These are phyloP conservation scores for Carduelis carduelis DNA, from an alignment of 2,797 vertebrate species.

Conservation along the genomic window DNA sequence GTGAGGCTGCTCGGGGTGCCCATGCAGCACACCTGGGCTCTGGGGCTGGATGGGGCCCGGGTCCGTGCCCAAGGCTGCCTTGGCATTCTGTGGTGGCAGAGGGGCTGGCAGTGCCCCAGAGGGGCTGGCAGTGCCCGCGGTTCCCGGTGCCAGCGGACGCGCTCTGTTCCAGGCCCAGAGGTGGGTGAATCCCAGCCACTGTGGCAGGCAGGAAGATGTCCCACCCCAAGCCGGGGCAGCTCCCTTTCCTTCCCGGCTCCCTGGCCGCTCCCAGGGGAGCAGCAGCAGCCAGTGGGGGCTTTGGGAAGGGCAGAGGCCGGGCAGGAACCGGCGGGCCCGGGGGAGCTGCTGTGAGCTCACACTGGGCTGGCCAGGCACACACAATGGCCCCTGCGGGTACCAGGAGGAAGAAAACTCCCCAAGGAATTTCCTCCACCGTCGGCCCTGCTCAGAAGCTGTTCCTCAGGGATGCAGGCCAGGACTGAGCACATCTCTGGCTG, in stretches of 20 bases:
- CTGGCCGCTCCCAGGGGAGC: background rate
- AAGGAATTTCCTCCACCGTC: background rate
- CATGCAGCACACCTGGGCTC: rapidly evolving
- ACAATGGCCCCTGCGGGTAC: background rate
- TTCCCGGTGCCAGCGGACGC: background rate
- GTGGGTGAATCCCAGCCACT: background rate
- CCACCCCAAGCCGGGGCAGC: background rate
- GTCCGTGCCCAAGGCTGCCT: rapidly evolving
- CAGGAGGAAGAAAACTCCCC: slow-evolving; percentile 46
- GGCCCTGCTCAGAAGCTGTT: background rate
- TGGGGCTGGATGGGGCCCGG: background rate
- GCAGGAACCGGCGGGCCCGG: background rate
- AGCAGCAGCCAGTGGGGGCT: background rate
- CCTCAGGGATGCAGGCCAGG: background rate
- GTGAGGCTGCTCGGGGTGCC: background rate
- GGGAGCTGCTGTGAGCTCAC: background rate
- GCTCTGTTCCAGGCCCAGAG: background rate
- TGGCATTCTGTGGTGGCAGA: background rate
- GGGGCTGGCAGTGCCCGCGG: rapidly evolving
- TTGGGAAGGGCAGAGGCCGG: background rate
- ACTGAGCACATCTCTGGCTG: background rate
- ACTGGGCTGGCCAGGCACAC: background rate
- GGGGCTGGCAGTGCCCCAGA: background rate
- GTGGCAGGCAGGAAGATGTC: background rate
- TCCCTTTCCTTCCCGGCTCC: slow-evolving; percentile 46